Percentiles rank a stretch among this genome's conserved stretches.
Evolutionary conservation across 2,113 vertebrate species (phyloP).

Genomic region (Azemiops feae): DNA sequence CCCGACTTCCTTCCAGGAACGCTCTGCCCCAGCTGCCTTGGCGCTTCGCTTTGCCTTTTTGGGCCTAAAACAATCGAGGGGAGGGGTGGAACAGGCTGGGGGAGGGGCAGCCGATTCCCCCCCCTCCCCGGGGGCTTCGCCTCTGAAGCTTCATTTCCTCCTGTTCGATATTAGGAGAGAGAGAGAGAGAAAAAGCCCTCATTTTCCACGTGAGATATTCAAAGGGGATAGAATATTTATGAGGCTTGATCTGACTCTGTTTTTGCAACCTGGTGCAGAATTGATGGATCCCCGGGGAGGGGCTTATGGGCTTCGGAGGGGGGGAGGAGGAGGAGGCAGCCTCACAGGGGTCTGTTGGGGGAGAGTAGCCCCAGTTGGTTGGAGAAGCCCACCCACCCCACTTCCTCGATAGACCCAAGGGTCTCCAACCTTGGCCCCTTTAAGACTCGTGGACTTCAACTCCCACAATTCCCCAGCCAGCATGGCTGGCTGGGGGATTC

Average conservation of each 20-base stretch:
- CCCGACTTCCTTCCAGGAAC: neutral
- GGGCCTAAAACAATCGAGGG: neutral
- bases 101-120: neutral
- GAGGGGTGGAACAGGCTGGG: neutral
- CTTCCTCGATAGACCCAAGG: neutral
- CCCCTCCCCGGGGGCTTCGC: neutral
- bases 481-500: no score
- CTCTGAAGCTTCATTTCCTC: neutral
- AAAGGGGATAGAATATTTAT: neutral
- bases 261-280: neutral
- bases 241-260: neutral
- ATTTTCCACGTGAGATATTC: fast-evolving
- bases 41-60: neutral
- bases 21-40: neutral
- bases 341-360: neutral
- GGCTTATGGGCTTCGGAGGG: neutral
- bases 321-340: neutral
- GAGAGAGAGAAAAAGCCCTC: fast-evolving
- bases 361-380: neutral
- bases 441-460: no score
- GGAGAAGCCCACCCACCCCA: neutral
- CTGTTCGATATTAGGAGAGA: no score
- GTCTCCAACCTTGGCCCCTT: neutral
- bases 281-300: neutral
- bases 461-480: no score